Conservation (phyloP, 1,140 invertebrate species). For the Eumeta japonica region DNA sequence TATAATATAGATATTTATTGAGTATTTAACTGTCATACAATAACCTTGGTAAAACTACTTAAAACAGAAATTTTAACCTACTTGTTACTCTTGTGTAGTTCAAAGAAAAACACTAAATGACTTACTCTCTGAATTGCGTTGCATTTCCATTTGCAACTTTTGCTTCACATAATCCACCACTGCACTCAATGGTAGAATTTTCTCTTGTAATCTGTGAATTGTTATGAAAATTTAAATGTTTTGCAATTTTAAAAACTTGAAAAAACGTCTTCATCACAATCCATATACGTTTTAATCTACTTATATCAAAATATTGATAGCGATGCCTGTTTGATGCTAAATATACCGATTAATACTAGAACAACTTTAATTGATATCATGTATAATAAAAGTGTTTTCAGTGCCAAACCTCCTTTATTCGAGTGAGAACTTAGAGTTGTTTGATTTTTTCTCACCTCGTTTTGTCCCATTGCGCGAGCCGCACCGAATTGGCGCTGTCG, state of each 20-base stretch:
- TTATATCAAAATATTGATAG: neutral
- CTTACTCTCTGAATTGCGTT: slow-evolving; percentile 27
- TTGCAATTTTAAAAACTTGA: neutral
- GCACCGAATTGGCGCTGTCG: slow-evolving; percentile 12
- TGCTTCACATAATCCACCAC: slow-evolving; percentile 36
- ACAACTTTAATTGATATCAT: neutral
- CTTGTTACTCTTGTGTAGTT: too few species aligned
- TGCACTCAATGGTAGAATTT: slow-evolving; percentile 28
- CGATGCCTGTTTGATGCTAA: too few species aligned
- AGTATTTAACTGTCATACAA: too few species aligned
- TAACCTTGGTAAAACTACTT: too few species aligned
- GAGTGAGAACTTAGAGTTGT: neutral
- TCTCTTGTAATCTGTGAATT: slow-evolving; percentile 31
- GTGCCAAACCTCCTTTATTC: neutral
- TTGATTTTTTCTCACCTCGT: slow-evolving; percentile 25
- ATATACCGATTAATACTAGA: neutral
- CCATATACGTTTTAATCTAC: neutral
- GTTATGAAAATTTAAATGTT: too few species aligned
- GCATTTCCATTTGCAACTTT: slow-evolving; percentile 22
- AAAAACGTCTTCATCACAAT: neutral
- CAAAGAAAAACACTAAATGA: too few species aligned
- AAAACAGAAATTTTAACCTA: too few species aligned
- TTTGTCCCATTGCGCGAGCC: slow-evolving; percentile 20
- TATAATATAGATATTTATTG: too few species aligned
- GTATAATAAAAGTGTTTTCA: neutral